Evolutionary conservation across 2,113 vertebrate species (phyloP), one percentile per base, ranked within the genome.

Genomic region (Miniopterus natalensis): DNA sequence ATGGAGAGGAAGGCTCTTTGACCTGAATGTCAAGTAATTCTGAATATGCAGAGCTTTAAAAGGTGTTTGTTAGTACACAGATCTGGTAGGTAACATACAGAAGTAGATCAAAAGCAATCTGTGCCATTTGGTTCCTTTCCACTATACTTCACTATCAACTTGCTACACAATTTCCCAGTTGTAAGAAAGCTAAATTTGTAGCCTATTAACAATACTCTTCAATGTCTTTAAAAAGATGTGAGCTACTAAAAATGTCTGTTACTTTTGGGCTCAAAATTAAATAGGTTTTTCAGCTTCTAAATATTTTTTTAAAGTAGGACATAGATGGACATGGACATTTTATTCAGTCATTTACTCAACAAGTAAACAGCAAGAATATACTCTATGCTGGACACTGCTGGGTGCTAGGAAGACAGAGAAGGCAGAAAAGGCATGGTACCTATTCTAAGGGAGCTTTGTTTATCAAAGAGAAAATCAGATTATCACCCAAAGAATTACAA

Each of bases 161-260:
- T 51, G 80, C 75, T 55, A 61, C 15, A 91, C 23, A 73, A 94
- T n/a, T 78, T 94, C 27, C 57, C 51, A 94, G 80, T 94, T 95
- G 74, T n/a, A 63, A 87, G 49, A 70, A 93, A 84, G 73, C 55
- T 57, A 83, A 87, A 81, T 88, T 86, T 96, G 61, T 63, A 80
- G 88, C 18, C 80, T 91, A 61, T 18, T 36, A 94, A 92, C 27
- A 88, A 40, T 73, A 87, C 78, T 77, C 88, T 79, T 15, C 55
- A 92, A 89, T 74, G 29, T 84, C 65, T 84, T 92, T 77, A 11
- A 81, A 88, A 93, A 85, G 29, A 88, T 63, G 31, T 81, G 55
- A 81, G 61, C 51, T 84, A 84, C 65, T 86, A 92, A 55, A 92
- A 70, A 57, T 59, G 83, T 2, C 9, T 59, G 42, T 75, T 88